A percentile compares a stretch with the other conserved stretches of the same genome.
Conservation (phyloP, 2,113 vertebrate genomes). For the Nasalis larvatus region DNA sequence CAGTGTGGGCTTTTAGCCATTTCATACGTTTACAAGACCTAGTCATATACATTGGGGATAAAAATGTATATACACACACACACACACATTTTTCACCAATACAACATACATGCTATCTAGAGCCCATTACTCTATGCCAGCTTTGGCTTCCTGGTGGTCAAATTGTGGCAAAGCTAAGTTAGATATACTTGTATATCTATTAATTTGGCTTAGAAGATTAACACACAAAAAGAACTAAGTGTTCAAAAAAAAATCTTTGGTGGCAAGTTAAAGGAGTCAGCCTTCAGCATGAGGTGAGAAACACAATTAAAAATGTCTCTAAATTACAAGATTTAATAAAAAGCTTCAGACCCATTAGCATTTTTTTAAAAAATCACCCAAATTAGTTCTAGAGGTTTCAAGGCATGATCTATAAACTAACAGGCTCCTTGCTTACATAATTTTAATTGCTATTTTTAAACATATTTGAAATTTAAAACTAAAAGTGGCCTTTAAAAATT, state of each 20-base stretch:
- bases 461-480: slow-evolving; percentile 18
- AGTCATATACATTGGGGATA: not conserved
- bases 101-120: not conserved
- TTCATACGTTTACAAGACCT: slow-evolving; percentile 8
- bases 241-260: not conserved
- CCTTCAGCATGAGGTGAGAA: slow-evolving; percentile 6
- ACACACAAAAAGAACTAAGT: not conserved
- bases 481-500: slow-evolving; percentile 26
- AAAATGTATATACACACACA: not conserved
- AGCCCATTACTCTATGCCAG: not conserved
- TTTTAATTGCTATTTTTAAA: slow-evolving; percentile 53
- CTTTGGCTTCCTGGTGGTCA: not conserved
- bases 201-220: slow-evolving; percentile 19
- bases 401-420: slow-evolving; percentile 44
- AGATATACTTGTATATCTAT: not conserved
- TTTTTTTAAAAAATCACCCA: not conserved
- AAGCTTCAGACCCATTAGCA: slow-evolving; percentile 34
- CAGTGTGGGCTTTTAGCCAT: not conserved
- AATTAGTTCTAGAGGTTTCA: slow-evolving; percentile 31
- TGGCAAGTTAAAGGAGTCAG: not conserved
- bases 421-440: slow-evolving; percentile 31
- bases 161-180: slow-evolving; percentile 21
- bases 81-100: not conserved
- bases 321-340: slow-evolving; percentile 20
- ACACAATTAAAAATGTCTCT: not conserved